Evolutionary conservation across 2,888 invertebrate genomes (phyloP), one percentile per base, ranked within the genome.

Genomic region (Meganola albula): DNA sequence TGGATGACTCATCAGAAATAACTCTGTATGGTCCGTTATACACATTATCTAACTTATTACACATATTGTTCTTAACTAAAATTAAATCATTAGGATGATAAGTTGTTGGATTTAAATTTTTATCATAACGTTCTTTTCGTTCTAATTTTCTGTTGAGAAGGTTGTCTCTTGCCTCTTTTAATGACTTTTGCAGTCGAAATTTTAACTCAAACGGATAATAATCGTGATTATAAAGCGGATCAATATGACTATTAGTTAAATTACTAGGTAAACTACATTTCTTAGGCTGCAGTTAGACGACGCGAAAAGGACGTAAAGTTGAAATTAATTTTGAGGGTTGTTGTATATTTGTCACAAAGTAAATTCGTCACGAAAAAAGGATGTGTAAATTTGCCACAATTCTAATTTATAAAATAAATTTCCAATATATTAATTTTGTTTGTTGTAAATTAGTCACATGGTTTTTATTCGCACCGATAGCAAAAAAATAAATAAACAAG

Each of bases 161-260:
- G 30, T 38, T 38, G n/a, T 38, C 21, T 26, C 13, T 38, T 10
- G 37, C 37, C 12, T 38, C 37, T 10, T 26, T 30, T 30, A 29
- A 28, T 3, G 37, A 18, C 18, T n/a, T 7, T 12, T 37, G 37
- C 11, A 37, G 13, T 9, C 37, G n/a, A 22, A 23, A 34, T 27
- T 24, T 33, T 10, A 38, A 24, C 31, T 38, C 33, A 10, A 2
- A 7, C 11, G 37, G 30, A 21, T 38, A 38, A 27, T 23, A 34
- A 7, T 38, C 33, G 18, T 27, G 24, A 24, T 31, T 33, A 25
- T 33, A 38, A n/a, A 38, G 22, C 12, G 37, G 37, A 21, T 37
- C 37, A n/a, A 37, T 27, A 7, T 9, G 11, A 10, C 21, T 21
- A 18, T 28, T 24, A 20, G 16, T 27, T 20, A 37, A 27, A 28